A percentile compares a stretch with the other conserved stretches of the same genome.
These are phyloP conservation scores for Lottia gigantea DNA, from an alignment of 2,888 invertebrate genomes.

Conservation along the genomic window DNA sequence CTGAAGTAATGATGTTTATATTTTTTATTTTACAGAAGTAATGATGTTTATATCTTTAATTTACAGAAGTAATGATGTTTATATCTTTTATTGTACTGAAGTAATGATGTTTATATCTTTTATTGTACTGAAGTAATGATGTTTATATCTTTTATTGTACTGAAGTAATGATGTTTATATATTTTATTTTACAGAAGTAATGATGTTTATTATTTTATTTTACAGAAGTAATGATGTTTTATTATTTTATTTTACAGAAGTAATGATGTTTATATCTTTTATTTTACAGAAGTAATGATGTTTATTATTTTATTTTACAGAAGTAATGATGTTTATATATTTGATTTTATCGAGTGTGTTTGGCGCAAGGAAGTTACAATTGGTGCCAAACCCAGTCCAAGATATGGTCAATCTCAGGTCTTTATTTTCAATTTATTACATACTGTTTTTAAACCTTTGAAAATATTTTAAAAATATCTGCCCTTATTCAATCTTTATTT, in stretches of 20 bases:
- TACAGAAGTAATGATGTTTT: no score
- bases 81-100: conserved; percentile 52
- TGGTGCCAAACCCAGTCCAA: conserved; percentile 79
- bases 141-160: conserved; percentile 25
- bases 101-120: conserved; percentile 89
- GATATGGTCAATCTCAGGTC: conserved; percentile 93
- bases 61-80: no score
- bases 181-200: conserved; percentile 77
- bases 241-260: conserved; percentile 57
- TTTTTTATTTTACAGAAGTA: conserved; percentile 79
- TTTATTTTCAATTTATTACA: no score
- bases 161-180: conserved; percentile 87
- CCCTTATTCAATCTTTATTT: no score
- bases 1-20: conserved; percentile 85
- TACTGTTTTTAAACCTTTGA: no score
- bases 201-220: no score
- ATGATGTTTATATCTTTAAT: no score
- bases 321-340: conserved; percentile 87
- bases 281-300: conserved; percentile 74
- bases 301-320: conserved; percentile 47
- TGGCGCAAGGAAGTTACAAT: conserved; percentile 84
- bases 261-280: conserved; percentile 90
- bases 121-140: conserved; percentile 75
- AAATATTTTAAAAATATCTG: no score
- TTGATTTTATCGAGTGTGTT: conserved; percentile 79